These are phyloP conservation scores for Cyphomyrus plagiostoma DNA, from an alignment of 2,113 vertebrate genomes.

Conservation along the genomic window DNA sequence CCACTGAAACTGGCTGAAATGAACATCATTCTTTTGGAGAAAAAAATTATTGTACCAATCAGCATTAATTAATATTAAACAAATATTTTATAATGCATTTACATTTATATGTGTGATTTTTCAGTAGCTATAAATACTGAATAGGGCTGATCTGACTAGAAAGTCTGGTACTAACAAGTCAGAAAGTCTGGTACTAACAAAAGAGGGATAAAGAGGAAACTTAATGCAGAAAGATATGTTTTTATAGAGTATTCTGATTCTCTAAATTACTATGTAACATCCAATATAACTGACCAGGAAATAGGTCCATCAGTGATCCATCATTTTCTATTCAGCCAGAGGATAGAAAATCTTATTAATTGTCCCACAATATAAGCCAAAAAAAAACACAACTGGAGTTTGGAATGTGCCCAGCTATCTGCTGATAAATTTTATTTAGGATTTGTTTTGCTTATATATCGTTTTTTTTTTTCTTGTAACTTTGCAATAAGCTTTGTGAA, in stretches of 20 bases:
- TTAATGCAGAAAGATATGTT: neutral
- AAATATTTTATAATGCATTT: neutral
- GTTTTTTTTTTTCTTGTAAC: neutral
- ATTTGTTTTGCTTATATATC: neutral
- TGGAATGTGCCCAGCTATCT: neutral
- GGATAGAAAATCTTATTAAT: neutral
- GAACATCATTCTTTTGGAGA: slow-evolving; percentile 70
- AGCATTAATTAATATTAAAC: neutral
- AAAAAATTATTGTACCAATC: slow-evolving; percentile 34
- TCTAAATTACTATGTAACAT: neutral
- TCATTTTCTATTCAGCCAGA: neutral
- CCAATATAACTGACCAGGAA: neutral
- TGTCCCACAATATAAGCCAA: neutral
- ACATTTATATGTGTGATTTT: neutral
- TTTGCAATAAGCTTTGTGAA: neutral
- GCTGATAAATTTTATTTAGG: neutral
- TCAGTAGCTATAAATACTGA: neutral
- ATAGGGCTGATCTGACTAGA: neutral
- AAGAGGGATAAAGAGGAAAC: neutral
- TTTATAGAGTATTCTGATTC: neutral
- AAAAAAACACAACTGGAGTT: neutral
- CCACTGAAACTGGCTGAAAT: slow-evolving; percentile 63
- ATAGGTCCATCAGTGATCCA: neutral
- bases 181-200: neutral
- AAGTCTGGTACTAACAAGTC: neutral